phyloP scores from a whole-genome alignment of 2,113 vertebrate species.

The Gadus chalcogrammus region DNA sequence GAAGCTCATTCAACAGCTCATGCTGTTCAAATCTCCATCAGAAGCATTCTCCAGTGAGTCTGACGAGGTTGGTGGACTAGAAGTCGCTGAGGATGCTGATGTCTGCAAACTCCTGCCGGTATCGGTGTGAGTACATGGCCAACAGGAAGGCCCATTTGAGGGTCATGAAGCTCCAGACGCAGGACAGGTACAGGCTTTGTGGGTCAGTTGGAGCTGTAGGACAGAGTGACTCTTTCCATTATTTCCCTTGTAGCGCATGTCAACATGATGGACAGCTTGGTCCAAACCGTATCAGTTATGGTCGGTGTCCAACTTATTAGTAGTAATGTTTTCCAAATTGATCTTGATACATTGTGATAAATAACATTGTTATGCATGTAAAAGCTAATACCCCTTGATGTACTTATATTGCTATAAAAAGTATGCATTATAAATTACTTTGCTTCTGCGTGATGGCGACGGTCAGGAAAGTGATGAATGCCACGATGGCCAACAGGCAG shows the following conservation, averaged over 20 bases:
- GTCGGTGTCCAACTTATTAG: no score
- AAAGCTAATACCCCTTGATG: neutral
- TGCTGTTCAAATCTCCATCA: neutral
- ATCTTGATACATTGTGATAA: neutral
- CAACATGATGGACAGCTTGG: neutral
- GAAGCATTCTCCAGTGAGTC: no score
- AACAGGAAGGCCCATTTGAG: conserved; percentile 90
- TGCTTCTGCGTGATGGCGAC: conserved; percentile 85
- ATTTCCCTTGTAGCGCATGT: neutral
- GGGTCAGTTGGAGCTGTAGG: conserved; percentile 78
- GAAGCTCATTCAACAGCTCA: conserved; percentile 38
- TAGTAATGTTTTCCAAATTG: neutral
- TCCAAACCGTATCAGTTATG: neutral
- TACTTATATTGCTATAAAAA: neutral
- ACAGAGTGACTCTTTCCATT: conserved; percentile 4
- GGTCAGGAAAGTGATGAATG: conserved; percentile 82
- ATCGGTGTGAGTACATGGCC: conserved; percentile 80
- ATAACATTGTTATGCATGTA: neutral
- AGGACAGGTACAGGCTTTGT: conserved; percentile 84
- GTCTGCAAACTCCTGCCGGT: conserved; percentile 90
- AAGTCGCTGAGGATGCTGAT: conserved; percentile 97
- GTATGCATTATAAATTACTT: conserved; percentile 68
- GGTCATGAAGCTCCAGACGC: conserved; percentile 88
- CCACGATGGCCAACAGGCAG: conserved; percentile 74
- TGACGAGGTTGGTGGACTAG: conserved; percentile 57